These are phyloP conservation scores for Rhingia rostrata DNA, from an alignment of 2,888 invertebrate genomes.

Conservation along the genomic window DNA sequence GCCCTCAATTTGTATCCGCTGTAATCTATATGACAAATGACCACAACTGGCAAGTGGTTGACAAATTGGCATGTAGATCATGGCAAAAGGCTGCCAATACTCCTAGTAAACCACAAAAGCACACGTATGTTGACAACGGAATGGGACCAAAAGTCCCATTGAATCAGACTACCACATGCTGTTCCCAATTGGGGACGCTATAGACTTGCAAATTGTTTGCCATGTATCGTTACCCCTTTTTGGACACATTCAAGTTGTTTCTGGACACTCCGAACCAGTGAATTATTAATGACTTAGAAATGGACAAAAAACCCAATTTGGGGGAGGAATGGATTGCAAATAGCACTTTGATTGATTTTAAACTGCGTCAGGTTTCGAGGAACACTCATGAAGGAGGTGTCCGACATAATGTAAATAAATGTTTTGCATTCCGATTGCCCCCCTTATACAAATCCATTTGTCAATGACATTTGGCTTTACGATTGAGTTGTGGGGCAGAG, in stretches of 20 bases:
- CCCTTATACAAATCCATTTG: slow-evolving; percentile 34
- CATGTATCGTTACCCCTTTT: slow-evolving; percentile 47
- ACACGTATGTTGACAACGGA: slow-evolving; percentile 36
- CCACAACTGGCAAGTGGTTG: slow-evolving; percentile 70
- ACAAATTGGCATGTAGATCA: slow-evolving; percentile 73
- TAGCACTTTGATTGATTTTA: slow-evolving; percentile 70
- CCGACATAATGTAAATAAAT: slow-evolving; percentile 73
- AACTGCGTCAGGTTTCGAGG: slow-evolving; percentile 55
- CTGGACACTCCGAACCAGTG: slow-evolving; percentile 44
- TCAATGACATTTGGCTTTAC: slow-evolving; percentile 52
- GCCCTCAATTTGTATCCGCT: slow-evolving; percentile 62
- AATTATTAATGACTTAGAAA: slow-evolving; percentile 71
- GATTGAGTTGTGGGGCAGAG: slow-evolving; percentile 30
- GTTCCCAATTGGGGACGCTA: slow-evolving; percentile 40
- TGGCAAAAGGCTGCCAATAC: slow-evolving; percentile 47
- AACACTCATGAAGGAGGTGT: slow-evolving; percentile 71
- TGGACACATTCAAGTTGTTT: slow-evolving; percentile 20
- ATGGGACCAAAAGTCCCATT: slow-evolving; percentile 25
- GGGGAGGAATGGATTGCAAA: slow-evolving; percentile 20
- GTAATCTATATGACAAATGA: slow-evolving; percentile 74
- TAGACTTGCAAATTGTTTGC: slow-evolving; percentile 30
- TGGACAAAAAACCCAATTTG: slow-evolving; percentile 35
- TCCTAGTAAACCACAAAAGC: slow-evolving; percentile 15
- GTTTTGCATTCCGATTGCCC: slow-evolving; percentile 61
- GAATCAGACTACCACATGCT: slow-evolving; percentile 47